Evolutionary conservation across 2,888 invertebrate genomes (phyloP), one percentile per base, ranked within the genome.

Genomic region (Drosophila rubida): DNA sequence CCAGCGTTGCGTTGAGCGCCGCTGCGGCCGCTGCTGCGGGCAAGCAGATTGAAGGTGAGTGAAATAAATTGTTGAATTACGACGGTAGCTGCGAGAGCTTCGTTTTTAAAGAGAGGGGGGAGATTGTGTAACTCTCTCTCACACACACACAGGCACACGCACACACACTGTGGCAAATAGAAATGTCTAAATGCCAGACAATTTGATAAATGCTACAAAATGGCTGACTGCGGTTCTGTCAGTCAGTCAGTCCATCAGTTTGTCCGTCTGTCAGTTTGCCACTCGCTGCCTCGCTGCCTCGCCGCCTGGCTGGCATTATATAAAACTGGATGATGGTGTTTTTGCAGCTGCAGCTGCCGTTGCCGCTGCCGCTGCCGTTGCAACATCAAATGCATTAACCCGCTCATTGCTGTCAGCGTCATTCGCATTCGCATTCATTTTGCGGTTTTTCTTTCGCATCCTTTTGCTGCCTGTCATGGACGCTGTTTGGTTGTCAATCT

Each of bases 41-140:
- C 78, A 98, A 98, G 92, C 98, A 98, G 93, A 96, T 98, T 90
- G 98, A 98, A 94, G 96, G 95, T 95, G 92, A 92, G 90, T 90
- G n/a, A 9, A 7, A 42, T 30, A n/a, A 13, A 19, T 9, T 41
- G 60, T 16, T 41, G 22, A 4, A 30, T 30, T 30, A 11, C 9
- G 9, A 1, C 4, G 11, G 37, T 9, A n/a, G 19, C 8, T 3
- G 39, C 25, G 4, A 4, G 23, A 14, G 2, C 14, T 7, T 35
- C 51, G 2, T 22, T 22, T 6, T 7, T 13, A 37, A 13, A 8
- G 9, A 23, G 23, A 14, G 23, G 25, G 5, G 14, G 37, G 11
- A 11, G 13, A 35, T 37, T 50, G 41, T 42, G 27, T 8, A 27
- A 27, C 27, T 7, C 27, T 7, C 27, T 3, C 27, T 3, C 2